Conservation (phyloP, 1,140 invertebrate genomes). For the Zaprionus ghesquierei region DNA sequence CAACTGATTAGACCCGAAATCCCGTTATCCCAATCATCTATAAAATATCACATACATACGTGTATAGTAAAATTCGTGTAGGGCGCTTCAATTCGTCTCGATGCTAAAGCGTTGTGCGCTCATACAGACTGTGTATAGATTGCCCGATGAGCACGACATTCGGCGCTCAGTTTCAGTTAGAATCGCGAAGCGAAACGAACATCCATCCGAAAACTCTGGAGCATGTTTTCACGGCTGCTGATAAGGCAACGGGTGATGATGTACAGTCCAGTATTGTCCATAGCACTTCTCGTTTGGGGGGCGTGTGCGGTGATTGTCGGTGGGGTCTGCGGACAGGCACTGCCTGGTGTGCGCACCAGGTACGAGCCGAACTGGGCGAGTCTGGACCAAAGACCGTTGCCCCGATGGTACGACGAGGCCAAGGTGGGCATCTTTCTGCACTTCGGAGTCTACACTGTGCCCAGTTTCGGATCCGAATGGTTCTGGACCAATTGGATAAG, state of each 20-base stretch:
- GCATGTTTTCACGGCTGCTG: background rate
- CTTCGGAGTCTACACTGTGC: constrained; percentile 96
- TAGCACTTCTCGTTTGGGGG: constrained; percentile 1
- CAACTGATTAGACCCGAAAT: too few relatives aligned
- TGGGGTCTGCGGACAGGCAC: constrained; percentile 10
- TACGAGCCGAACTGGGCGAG: constrained; percentile 91
- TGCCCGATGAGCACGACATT: constrained; percentile 2
- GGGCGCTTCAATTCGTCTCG: too few relatives aligned
- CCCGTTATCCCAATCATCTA: too few relatives aligned
- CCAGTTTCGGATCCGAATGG: constrained; percentile 93
- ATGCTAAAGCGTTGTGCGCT: background rate
- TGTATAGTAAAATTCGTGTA: too few relatives aligned
- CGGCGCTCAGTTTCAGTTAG: constrained; percentile 11
- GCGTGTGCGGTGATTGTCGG: background rate
- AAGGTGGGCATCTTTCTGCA: constrained; percentile 97
- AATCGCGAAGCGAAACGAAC: constrained; percentile 20
- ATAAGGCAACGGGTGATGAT: constrained; percentile 5
- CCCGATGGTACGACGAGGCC: constrained; percentile 93
- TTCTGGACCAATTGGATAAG: constrained; percentile 92
- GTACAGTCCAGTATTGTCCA: background rate
- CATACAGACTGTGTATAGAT: background rate
- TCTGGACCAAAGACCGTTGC: constrained; percentile 91
- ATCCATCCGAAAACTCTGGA: background rate
- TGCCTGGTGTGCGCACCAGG: constrained; percentile 45
- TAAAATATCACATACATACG: too few relatives aligned